phyloP scores from a whole-genome alignment of 1,140 invertebrate genomes.

The Oryzaephilus surinamensis region DNA sequence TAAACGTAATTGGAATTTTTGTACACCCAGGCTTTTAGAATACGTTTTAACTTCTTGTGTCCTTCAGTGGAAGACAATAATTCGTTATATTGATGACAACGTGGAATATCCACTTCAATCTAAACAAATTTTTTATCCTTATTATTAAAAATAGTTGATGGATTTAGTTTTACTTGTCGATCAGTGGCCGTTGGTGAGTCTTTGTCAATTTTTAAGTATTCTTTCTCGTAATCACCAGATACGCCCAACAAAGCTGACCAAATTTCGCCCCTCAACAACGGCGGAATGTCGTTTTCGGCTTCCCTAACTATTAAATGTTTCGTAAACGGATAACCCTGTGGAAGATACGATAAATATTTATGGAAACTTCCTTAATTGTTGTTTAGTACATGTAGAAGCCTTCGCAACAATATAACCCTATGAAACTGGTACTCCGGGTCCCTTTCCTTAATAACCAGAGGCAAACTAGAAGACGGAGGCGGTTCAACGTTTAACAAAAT shows the following conservation, averaged over 20 bases:
- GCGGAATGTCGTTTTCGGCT: constrained; percentile 84
- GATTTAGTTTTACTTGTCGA: constrained; percentile 98
- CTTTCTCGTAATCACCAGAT: constrained; percentile 61
- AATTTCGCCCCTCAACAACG: constrained; percentile 74
- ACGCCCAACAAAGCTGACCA: constrained; percentile 87
- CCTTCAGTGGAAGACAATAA: constrained; percentile 86
- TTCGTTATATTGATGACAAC: constrained; percentile 98
- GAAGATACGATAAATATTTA: constrained; percentile 1
- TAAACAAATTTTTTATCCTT: too few species aligned
- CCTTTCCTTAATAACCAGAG: constrained; percentile 84
- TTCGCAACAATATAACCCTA: constrained; percentile 73
- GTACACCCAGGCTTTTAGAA: constrained; percentile 95
- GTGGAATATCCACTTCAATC: constrained; percentile 98
- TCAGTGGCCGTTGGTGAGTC: too few species aligned
- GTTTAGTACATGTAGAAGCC: constrained; percentile 56
- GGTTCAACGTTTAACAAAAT: constrained; percentile 32
- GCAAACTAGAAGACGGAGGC: constrained; percentile 60
- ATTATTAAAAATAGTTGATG: constrained; percentile 85
- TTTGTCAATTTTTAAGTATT: too few species aligned
- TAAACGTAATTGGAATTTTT: constrained; percentile 95
- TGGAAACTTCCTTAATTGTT: neutral
- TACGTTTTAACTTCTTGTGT: constrained; percentile 82
- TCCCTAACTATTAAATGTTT: constrained; percentile 69
- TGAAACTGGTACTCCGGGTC: constrained; percentile 97
- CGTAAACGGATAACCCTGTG: constrained; percentile 77